Conservation (phyloP, 2,113 vertebrate species). For the Haemorhous mexicanus region DNA sequence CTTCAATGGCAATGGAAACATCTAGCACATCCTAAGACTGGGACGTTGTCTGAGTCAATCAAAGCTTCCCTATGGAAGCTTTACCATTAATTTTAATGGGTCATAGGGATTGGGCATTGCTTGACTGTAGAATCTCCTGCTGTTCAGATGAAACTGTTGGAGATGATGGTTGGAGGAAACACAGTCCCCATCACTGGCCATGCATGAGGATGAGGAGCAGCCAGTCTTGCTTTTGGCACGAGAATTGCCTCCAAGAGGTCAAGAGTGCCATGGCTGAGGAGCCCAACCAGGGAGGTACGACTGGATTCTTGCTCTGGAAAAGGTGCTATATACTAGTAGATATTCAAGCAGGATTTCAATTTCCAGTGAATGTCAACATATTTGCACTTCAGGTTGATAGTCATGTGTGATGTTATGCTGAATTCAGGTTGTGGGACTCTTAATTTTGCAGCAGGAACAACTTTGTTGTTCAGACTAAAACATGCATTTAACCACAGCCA, state of each 20-base stretch:
- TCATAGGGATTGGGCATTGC: not conserved
- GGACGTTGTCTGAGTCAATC: not conserved
- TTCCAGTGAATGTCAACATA: not conserved
- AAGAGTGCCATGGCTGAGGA: slow-evolving; percentile 71
- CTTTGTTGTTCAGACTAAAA: not conserved
- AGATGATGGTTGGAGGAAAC: slow-evolving; percentile 71
- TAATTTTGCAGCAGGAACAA: not conserved
- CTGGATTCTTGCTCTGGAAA: not conserved
- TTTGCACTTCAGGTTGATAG: not conserved
- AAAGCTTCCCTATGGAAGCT: not conserved
- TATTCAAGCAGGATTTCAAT: not conserved
- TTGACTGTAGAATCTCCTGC: not conserved
- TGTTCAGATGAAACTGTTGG: slow-evolving; percentile 77
- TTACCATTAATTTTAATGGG: not conserved
- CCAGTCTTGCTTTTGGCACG: slow-evolving; percentile 79
- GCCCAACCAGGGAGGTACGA: slow-evolving; percentile 66
- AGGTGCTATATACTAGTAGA: not conserved
- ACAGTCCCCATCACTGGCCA: slow-evolving; percentile 66
- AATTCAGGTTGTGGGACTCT: not conserved
- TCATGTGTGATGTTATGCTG: not conserved
- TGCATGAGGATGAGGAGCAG: slow-evolving; percentile 67
- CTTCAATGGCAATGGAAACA: not conserved
- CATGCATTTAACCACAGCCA: not conserved
- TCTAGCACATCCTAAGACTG: not conserved
- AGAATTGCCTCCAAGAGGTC: slow-evolving; percentile 72